phyloP scores from a whole-genome alignment of 2,888 invertebrate species.

The Pammene fasciana region DNA sequence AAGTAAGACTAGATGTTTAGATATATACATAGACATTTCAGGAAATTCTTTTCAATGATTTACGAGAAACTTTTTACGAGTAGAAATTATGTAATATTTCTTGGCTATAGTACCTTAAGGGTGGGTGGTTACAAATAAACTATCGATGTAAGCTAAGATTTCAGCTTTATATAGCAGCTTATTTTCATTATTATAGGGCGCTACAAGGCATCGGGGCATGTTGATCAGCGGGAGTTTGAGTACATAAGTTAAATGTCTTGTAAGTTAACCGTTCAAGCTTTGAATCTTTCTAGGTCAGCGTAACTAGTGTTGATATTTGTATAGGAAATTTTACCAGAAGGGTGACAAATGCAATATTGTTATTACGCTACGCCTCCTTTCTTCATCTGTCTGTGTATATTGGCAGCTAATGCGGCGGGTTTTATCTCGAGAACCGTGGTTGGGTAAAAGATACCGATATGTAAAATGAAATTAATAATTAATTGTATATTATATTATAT shows the following conservation, averaged over 20 bases:
- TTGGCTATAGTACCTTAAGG: not conserved
- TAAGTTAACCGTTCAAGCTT: constrained; percentile 42
- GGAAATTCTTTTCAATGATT: not conserved
- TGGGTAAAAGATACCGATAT: too few species aligned
- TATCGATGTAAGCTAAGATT: not conserved
- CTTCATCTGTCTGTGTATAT: too few species aligned
- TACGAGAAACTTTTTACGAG: not conserved
- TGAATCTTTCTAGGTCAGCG: constrained; percentile 1
- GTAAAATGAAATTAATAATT: too few species aligned
- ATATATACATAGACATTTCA: constrained; percentile 15
- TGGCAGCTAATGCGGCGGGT: too few species aligned
- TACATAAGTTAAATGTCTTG: constrained; percentile 60
- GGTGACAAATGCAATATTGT: too few species aligned
- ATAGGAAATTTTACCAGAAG: not conserved
- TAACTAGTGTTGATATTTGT: not conserved
- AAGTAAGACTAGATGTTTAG: constrained; percentile 21
- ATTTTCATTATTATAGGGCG: constrained; percentile 16
- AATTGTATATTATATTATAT: too few species aligned
- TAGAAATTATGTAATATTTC: not conserved
- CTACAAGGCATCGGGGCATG: constrained; percentile 44
- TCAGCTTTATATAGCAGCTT: constrained; percentile 26
- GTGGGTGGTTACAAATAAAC: not conserved
- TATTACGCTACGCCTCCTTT: too few species aligned
- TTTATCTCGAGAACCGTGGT: too few species aligned
- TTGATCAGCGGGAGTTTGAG: constrained; percentile 56